phyloP scores from a whole-genome alignment of 2,797 vertebrate species.

The Anolis apletophallus region DNA sequence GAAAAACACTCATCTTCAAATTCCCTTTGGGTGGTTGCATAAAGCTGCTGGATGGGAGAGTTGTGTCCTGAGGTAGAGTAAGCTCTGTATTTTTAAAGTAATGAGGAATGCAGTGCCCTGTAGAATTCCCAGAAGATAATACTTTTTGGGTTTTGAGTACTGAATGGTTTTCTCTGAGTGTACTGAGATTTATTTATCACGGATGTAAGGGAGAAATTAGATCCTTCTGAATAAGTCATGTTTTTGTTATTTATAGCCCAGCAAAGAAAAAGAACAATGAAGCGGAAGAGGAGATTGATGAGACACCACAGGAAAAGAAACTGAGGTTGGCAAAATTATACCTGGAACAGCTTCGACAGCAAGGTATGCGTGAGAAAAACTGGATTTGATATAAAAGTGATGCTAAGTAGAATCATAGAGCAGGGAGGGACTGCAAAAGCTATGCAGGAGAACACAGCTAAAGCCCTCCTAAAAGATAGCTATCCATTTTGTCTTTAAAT shows the following conservation, averaged over 20 bases:
- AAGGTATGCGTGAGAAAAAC: conserved; percentile 75
- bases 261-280: conserved; percentile 72
- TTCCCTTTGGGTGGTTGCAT: background rate
- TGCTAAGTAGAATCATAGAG: background rate
- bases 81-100: background rate
- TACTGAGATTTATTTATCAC: background rate
- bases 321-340: conserved; percentile 90
- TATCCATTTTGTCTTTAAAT: too few relatives aligned
- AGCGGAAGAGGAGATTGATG: conserved; percentile 83
- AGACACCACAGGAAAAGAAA: conserved; percentile 93
- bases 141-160: background rate
- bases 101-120: background rate
- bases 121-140: background rate
- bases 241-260: conserved; percentile 53
- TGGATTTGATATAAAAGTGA: background rate
- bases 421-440: too few relatives aligned
- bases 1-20: background rate
- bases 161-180: background rate
- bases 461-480: too few relatives aligned
- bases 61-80: background rate
- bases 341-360: conserved; percentile 87
- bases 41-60: background rate
- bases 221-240: background rate
- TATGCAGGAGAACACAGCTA: too few relatives aligned
- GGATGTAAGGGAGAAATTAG: background rate